Evolutionary conservation across 2,113 vertebrate species (phyloP).

Genomic region (Ia io): DNA sequence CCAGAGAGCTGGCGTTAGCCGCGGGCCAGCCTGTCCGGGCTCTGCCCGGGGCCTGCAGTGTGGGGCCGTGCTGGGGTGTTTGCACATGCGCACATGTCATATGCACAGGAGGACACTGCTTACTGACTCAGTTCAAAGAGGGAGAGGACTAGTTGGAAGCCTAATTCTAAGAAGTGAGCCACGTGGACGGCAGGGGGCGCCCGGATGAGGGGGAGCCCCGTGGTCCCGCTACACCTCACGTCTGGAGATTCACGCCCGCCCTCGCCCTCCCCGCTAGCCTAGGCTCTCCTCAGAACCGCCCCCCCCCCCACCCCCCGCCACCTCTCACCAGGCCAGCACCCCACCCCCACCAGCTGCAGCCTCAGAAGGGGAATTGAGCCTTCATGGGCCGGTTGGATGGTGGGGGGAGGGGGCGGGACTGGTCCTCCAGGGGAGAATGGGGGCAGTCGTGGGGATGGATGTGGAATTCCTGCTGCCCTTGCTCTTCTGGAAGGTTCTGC

Average conservation of each 20-base stretch:
- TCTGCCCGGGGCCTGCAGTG: neutral
- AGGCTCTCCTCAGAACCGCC: neutral
- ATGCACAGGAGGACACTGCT: neutral
- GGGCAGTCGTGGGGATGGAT: no score
- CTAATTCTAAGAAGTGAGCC: neutral
- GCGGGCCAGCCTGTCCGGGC: neutral
- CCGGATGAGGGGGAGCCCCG: accelerated
- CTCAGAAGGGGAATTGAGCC: no score
- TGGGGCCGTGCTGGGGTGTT: neutral
- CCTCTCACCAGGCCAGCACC: neutral
- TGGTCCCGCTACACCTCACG: neutral
- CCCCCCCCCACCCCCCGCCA: no score
- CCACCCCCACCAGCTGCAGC: neutral
- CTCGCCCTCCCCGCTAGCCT: neutral
- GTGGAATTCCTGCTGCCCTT: no score
- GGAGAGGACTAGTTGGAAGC: neutral
- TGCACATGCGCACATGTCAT: accelerated
- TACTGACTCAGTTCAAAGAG: neutral
- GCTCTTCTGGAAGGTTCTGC: neutral
- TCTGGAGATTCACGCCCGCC: neutral
- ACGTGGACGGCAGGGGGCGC: accelerated
- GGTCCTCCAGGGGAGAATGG: no score
- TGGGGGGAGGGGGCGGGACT: neutral
- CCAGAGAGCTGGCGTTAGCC: neutral
- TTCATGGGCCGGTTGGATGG: no score